These are phyloP conservation scores for Anthonomus grandis DNA, from an alignment of 1,140 invertebrate genomes.

Conservation along the genomic window DNA sequence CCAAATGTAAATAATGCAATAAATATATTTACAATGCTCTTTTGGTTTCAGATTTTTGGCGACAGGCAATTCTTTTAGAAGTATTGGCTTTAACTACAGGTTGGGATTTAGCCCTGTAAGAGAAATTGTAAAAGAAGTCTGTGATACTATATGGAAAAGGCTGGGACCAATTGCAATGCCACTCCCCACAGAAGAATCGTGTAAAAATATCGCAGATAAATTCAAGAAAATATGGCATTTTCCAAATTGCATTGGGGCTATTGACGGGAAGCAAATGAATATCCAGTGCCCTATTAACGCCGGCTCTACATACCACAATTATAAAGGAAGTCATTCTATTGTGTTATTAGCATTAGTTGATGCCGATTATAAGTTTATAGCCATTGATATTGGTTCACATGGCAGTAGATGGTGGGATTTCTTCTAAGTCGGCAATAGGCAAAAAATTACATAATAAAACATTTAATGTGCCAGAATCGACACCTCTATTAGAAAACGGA, in stretches of 20 bases:
- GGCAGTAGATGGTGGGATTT: neutral
- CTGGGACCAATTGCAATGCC: slow-evolving; percentile 8
- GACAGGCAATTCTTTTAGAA: slow-evolving; percentile 3
- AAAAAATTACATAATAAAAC: slow-evolving; percentile 3
- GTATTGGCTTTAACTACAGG: slow-evolving; percentile 1
- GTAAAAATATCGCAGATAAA: neutral
- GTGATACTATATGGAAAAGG: slow-evolving; percentile 1
- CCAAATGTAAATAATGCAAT: neutral
- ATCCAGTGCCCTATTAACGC: neutral
- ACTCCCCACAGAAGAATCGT: neutral
- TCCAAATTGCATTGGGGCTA: too few species aligned
- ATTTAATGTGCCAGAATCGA: slow-evolving; percentile 3
- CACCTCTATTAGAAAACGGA: slow-evolving; percentile 3
- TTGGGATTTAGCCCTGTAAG: slow-evolving; percentile 4
- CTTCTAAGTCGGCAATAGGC: neutral
- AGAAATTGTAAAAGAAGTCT: too few species aligned
- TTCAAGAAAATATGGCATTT: too few species aligned
- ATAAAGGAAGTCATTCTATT: too few species aligned
- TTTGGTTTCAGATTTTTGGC: slow-evolving; percentile 2
- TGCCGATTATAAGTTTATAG: too few species aligned
- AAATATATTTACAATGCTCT: neutral
- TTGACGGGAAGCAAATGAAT: too few species aligned
- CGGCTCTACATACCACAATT: neutral
- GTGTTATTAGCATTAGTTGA: too few species aligned
- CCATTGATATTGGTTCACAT: too few species aligned